Evolutionary conservation across 2,797 vertebrate genomes (phyloP).

Genomic region (Lithobates pipiens): DNA sequence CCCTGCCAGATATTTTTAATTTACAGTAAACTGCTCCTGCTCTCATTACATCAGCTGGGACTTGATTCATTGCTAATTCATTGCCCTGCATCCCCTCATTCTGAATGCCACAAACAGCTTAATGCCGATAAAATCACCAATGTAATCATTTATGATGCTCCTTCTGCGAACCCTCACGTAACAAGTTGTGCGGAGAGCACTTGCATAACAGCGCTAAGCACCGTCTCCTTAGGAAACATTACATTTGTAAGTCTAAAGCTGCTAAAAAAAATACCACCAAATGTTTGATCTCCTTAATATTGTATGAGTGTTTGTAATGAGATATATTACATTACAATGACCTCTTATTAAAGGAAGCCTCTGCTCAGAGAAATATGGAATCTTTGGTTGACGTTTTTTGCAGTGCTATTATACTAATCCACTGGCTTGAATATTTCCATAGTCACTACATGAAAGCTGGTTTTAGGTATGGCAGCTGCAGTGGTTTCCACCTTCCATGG

Average conservation of each 20-base stretch:
- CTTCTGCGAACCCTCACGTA: constrained; percentile 29
- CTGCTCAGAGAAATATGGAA: background rate
- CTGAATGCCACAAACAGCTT: constrained; percentile 70
- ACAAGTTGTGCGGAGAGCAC: background rate
- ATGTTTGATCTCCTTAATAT: background rate
- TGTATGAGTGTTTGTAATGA: background rate
- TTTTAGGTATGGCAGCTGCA: too few species aligned
- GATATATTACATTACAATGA: background rate
- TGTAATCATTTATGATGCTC: constrained; percentile 52
- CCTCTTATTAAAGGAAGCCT: background rate
- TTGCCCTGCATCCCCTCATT: constrained; percentile 68
- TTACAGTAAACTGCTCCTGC: constrained; percentile 68
- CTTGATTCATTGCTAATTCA: constrained; percentile 76
- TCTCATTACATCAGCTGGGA: constrained; percentile 68
- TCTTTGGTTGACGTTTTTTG: background rate
- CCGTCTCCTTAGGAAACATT: background rate
- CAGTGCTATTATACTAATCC: background rate
- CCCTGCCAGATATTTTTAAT: constrained; percentile 70
- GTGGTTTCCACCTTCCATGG: too few species aligned
- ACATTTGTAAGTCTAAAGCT: background rate
- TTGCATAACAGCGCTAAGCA: constrained; percentile 8
- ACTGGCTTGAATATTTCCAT: background rate
- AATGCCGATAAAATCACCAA: constrained; percentile 62
- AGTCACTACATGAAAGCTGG: too few species aligned
- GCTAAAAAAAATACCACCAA: background rate